Evolutionary conservation across 2,113 vertebrate species (phyloP), one percentile per base, ranked within the genome.

Genomic region (Abramis brama): DNA sequence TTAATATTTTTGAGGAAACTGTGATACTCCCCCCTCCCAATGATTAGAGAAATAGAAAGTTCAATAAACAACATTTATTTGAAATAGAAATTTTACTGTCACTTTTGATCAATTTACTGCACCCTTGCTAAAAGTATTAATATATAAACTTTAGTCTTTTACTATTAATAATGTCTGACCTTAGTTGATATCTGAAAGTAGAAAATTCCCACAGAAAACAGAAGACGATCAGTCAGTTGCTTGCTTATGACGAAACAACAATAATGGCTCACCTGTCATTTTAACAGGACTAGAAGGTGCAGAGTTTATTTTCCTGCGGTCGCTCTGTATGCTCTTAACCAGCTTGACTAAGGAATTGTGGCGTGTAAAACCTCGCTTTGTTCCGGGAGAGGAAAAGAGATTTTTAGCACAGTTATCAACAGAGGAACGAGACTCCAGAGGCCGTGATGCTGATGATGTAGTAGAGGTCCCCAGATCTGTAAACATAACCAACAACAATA

Each of bases 281-380:
- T 96, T 98, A 75, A 93, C 74, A 0, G 98, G 98, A 57, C 97
- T 99, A 83, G 93, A 95, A 9, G 97, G 98, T 25, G 97, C 97
- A 0, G 98, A 99, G 71, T 91, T 98, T 86, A 99, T 97, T 93
- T 97, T 99, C 77, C 98, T 95, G 3, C 96, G 94, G 89, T 99
- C 97, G 0, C 94, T 96, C 88, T 98, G 96, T 78, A 97, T 97
- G 85, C 92, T 97, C 89, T 96, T 97, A 7, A 96, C 95, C 86
- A 98, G 90, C 86, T 98, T 98, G 64, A 98, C 96, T 11, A 99
- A 95, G 73, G 98, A 99, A 0, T 95, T 96, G 91, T 99, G 98
- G 0, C 97, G 93, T 19, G 97, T 99, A 84, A 99, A 99, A 89
- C 91, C 91, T 27, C 96, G 95, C 79, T 96, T 99, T 36, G 89